Percentiles rank a stretch among this genome's conserved stretches.
phyloP scores from a whole-genome alignment of 1,140 invertebrate genomes.

The Drosophila sulfurigaster region DNA sequence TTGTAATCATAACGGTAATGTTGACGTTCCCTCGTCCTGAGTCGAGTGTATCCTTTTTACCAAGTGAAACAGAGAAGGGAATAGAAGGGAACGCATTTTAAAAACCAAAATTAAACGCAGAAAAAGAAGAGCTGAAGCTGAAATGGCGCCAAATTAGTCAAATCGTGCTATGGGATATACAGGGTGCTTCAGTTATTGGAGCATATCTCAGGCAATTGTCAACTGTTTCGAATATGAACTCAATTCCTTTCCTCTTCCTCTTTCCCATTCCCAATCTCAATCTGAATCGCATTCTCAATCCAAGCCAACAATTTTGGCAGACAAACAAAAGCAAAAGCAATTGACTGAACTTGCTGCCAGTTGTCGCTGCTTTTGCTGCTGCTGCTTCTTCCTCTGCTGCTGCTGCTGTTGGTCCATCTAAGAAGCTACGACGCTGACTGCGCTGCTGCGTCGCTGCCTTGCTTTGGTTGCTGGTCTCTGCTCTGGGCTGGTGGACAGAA shows the following conservation, averaged over 20 bases:
- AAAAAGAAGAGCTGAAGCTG: conserved; percentile 32
- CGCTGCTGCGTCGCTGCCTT: conserved; percentile 36
- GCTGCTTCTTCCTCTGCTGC: conserved; percentile 7
- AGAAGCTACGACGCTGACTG: conserved; percentile 29
- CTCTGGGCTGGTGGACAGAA: conserved; percentile 57
- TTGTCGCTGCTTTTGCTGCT: conserved; percentile 17
- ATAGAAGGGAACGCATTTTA: conserved; percentile 22
- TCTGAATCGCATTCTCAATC: background rate
- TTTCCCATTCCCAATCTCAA: background rate
- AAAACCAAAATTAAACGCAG: conserved; percentile 40
- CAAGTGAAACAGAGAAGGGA: background rate
- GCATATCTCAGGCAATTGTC: conserved; percentile 26
- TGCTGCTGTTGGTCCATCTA: conserved; percentile 10
- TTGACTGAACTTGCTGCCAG: conserved; percentile 41
- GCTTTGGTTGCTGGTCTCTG: conserved; percentile 5
- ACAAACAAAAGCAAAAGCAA: conserved; percentile 62
- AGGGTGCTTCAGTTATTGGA: conserved; percentile 41
- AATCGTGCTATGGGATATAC: conserved; percentile 37
- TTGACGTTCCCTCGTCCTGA: conserved; percentile 32
- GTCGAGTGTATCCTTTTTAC: conserved; percentile 1
- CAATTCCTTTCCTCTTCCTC: conserved; percentile 3
- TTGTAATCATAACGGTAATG: conserved; percentile 72
- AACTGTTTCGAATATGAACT: conserved; percentile 40
- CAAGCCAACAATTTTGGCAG: conserved; percentile 53
- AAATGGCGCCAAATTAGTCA: conserved; percentile 69